Conservation (phyloP, 35 echinoderm and acorn worm species). For the Eucidaris tribuloides region DNA sequence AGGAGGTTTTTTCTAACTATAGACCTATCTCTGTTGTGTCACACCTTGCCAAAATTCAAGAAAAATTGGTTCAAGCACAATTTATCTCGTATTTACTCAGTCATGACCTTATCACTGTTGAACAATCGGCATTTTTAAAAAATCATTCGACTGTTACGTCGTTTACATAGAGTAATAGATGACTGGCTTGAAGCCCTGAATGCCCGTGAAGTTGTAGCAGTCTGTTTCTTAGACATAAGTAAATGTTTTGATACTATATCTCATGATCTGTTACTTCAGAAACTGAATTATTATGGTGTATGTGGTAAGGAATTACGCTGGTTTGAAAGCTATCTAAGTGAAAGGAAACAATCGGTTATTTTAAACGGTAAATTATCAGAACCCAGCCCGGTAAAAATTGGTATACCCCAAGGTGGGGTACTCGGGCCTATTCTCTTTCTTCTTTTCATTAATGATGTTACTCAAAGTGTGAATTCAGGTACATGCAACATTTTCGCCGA, state of each 20-base stretch:
- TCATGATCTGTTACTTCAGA: neutral
- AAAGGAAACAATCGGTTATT: neutral
- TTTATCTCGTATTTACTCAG: neutral
- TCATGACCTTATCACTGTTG: conserved; percentile 21
- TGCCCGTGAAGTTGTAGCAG: conserved; percentile 1
- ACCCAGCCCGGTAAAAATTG: neutral
- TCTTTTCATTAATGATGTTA: conserved; percentile 20
- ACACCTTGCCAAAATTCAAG: conserved; percentile 22
- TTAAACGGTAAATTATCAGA: neutral
- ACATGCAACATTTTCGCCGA: conserved; percentile 16
- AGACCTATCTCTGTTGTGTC: conserved; percentile 14
- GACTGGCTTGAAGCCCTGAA: conserved; percentile 6
- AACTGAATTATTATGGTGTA: too few species aligned
- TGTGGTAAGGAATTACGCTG: neutral
- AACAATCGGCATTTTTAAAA: conserved; percentile 30
- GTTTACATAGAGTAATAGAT: neutral
- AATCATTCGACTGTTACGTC: conserved; percentile 14
- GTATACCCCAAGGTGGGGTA: neutral
- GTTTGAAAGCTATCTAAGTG: neutral
- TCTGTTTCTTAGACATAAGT: conserved; percentile 25
- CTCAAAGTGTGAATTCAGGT: neutral
- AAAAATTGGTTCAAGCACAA: neutral
- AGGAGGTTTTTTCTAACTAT: neutral
- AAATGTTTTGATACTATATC: conserved; percentile 37
- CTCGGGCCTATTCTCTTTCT: conserved; percentile 4